Percentiles rank a stretch among this genome's conserved stretches.
Conservation (phyloP, 2,888 invertebrate genomes). For the Andricus quercusramuli region DNA sequence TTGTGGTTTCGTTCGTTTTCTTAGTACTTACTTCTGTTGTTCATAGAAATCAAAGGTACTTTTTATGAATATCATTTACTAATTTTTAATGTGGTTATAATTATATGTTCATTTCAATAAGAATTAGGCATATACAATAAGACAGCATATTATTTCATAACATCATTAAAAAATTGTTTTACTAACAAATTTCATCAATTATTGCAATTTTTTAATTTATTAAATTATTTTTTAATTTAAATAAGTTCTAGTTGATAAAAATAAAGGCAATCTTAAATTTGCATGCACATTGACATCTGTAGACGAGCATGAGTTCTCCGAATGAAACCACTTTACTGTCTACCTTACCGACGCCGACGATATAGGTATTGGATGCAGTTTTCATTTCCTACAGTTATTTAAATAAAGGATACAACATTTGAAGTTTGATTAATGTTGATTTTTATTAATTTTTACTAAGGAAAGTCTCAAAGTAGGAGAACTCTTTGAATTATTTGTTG, state of each 20-base stretch:
- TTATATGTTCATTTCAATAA: too few relatives aligned
- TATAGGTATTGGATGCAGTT: background rate
- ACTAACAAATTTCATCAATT: background rate
- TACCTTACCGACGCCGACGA: background rate
- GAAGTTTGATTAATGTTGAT: background rate
- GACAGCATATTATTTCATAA: background rate
- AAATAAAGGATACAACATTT: background rate
- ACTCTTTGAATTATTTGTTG: too few relatives aligned
- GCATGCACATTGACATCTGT: constrained; percentile 15
- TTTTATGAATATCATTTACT: too few relatives aligned
- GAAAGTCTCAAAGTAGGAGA: too few relatives aligned
- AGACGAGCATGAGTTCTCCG: background rate
- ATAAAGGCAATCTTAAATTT: background rate
- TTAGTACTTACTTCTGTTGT: too few relatives aligned
- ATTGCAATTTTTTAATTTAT: too few relatives aligned
- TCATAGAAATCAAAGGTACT: too few relatives aligned
- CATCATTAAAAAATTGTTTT: background rate
- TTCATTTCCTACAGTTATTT: background rate
- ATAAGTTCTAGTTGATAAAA: background rate
- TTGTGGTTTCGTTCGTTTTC: background rate
- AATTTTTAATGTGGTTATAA: too few relatives aligned
- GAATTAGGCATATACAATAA: too few relatives aligned
- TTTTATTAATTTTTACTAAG: background rate
- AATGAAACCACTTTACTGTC: background rate
- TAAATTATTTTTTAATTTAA: too few relatives aligned